phyloP scores from a whole-genome alignment of 2,888 invertebrate genomes.

The Apodemia zela region DNA sequence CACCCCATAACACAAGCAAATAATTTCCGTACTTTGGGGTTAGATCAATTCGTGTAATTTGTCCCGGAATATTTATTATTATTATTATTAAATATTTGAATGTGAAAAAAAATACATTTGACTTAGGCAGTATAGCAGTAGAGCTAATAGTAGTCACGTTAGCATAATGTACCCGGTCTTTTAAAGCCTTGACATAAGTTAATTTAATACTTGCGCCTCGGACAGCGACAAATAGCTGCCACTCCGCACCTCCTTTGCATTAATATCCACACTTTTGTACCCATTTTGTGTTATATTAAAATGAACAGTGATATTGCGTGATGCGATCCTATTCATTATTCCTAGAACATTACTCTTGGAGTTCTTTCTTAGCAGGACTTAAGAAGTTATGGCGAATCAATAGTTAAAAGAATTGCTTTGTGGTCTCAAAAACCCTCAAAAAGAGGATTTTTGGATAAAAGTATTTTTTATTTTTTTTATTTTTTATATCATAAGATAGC shows the following conservation, averaged over 20 bases:
- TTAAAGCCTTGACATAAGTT: slow-evolving; percentile 33
- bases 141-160: neutral
- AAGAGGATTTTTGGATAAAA: too few relatives aligned
- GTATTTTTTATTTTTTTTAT: too few relatives aligned
- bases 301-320: slow-evolving; percentile 35
- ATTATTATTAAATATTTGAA: too few relatives aligned
- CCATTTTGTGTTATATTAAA: slow-evolving; percentile 35
- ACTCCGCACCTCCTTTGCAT: slow-evolving; percentile 38
- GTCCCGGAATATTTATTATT: too few relatives aligned
- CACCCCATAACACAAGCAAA: too few relatives aligned
- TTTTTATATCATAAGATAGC: too few relatives aligned
- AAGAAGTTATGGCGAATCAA: too few relatives aligned
- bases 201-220: slow-evolving; percentile 37
- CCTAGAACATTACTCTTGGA: neutral
- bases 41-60: too few relatives aligned
- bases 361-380: neutral
- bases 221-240: slow-evolving; percentile 42
- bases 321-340: slow-evolving; percentile 24
- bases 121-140: neutral
- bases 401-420: too few relatives aligned
- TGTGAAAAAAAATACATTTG: too few relatives aligned
- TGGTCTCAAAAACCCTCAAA: too few relatives aligned
- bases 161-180: slow-evolving; percentile 6
- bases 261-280: slow-evolving; percentile 40
- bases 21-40: too few relatives aligned